Evolutionary conservation across 2,888 invertebrate species (phyloP).

Genomic region (Lasius fuliginosus): DNA sequence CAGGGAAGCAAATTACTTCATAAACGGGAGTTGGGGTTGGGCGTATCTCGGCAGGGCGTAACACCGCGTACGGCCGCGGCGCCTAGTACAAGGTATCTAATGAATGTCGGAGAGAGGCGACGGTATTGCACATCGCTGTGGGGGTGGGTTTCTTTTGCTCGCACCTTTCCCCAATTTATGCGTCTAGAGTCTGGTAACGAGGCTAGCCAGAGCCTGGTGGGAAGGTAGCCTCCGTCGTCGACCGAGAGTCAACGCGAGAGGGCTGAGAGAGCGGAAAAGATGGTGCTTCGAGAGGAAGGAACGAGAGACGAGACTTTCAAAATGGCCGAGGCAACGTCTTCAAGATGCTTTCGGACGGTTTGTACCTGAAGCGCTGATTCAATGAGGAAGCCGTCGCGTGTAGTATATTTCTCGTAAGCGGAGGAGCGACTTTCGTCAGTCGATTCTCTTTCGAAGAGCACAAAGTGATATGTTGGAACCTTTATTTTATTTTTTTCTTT

Average conservation of each 20-base stretch:
- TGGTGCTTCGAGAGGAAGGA: slow-evolving; percentile 28
- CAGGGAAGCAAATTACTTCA: slow-evolving; percentile 76
- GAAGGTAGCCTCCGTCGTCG: slow-evolving; percentile 52
- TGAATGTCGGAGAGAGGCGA: slow-evolving; percentile 71
- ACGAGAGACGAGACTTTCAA: slow-evolving; percentile 52
- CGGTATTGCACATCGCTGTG: slow-evolving; percentile 47
- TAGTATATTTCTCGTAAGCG: slow-evolving; percentile 21
- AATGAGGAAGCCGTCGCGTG: slow-evolving; percentile 37
- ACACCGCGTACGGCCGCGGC: slow-evolving; percentile 58
- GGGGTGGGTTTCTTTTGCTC: slow-evolving; percentile 66
- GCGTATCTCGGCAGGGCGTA: slow-evolving; percentile 67
- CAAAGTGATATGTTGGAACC: slow-evolving; percentile 14
- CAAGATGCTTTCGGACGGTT: slow-evolving; percentile 42
- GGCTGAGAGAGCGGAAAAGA: slow-evolving; percentile 18
- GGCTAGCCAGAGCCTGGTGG: slow-evolving; percentile 44
- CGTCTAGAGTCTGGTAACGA: slow-evolving; percentile 75
- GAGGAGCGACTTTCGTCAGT: slow-evolving; percentile 21
- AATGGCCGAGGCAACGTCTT: slow-evolving; percentile 56
- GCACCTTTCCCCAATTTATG: slow-evolving; percentile 75
- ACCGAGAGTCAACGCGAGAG: slow-evolving; percentile 32
- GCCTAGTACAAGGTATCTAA: slow-evolving; percentile 73
- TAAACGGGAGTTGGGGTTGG: slow-evolving; percentile 67
- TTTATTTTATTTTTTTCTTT: slow-evolving; percentile 17
- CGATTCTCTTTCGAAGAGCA: background rate
- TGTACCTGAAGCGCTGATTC: slow-evolving; percentile 50